Conservation (phyloP, 2,113 vertebrate species). For the Lichenostomus cassidix region DNA sequence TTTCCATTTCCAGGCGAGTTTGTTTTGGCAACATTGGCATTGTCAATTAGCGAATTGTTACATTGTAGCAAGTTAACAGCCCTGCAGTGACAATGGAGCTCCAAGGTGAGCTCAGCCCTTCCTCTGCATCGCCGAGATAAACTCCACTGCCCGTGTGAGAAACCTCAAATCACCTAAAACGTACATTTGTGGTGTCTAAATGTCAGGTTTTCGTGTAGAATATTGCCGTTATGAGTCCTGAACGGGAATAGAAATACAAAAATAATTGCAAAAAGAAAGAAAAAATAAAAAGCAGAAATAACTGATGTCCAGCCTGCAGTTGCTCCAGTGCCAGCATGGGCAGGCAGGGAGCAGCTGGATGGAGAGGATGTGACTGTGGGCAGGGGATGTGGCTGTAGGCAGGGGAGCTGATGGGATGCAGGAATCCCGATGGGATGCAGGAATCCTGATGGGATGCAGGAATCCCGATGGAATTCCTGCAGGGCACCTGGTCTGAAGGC, state of each 20-base stretch:
- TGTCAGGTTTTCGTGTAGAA: not conserved
- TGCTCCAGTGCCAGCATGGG: not conserved
- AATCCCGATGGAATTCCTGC: too few species aligned
- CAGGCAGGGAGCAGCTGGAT: not conserved
- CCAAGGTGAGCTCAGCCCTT: not conserved
- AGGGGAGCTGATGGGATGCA: too few species aligned
- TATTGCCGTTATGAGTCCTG: not conserved
- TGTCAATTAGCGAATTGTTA: too few species aligned
- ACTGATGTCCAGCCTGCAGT: too few species aligned
- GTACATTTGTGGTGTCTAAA: fast-evolving
- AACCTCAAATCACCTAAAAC: not conserved
- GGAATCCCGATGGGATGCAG: not conserved
- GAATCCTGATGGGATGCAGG: not conserved
- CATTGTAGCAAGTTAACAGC: fast-evolving
- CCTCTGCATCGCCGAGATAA: fast-evolving
- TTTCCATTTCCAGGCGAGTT: not conserved
- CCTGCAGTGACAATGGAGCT: fast-evolving
- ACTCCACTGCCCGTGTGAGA: fast-evolving
- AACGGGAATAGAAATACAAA: not conserved
- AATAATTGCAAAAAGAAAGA: not conserved
- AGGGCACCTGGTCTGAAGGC: not conserved
- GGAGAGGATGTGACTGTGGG: not conserved
- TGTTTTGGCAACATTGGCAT: not conserved
- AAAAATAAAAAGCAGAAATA: too few species aligned
- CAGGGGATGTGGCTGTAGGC: not conserved